Evolutionary conservation across 1,140 invertebrate species (phyloP).

Genomic region (Eciton burchellii): DNA sequence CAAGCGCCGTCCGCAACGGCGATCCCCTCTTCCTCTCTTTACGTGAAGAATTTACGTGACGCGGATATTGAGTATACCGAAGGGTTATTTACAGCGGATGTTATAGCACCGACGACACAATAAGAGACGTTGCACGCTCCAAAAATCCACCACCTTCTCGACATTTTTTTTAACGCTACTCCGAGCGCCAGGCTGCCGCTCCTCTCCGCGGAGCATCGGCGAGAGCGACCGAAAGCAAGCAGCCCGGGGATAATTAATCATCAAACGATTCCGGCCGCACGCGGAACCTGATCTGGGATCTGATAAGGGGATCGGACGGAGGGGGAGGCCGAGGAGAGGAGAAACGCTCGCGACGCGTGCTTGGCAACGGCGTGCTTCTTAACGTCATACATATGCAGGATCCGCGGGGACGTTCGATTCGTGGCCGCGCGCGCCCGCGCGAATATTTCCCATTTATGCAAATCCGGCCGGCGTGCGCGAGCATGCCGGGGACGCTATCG

Average conservation of each 20-base stretch:
- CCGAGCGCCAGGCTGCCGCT: too few relatives aligned
- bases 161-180: too few relatives aligned
- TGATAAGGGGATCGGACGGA: too few relatives aligned
- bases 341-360: too few relatives aligned
- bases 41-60: background rate
- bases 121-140: background rate
- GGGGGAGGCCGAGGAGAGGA: too few relatives aligned
- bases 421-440: slow-evolving; percentile 30
- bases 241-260: slow-evolving; percentile 26
- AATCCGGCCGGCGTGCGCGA: slow-evolving; percentile 73
- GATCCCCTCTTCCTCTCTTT: too few relatives aligned
- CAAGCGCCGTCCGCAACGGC: too few relatives aligned
- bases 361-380: slow-evolving; percentile 35
- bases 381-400: slow-evolving; percentile 61
- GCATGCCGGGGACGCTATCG: slow-evolving; percentile 74
- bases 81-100: background rate
- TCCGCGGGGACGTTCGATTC: slow-evolving; percentile 48
- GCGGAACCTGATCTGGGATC: slow-evolving; percentile 4
- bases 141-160: background rate
- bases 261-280: background rate
- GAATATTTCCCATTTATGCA: slow-evolving; percentile 81
- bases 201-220: too few relatives aligned
- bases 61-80: background rate
- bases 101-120: background rate
- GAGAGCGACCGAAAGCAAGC: too few relatives aligned